Evolutionary conservation across 2,888 invertebrate genomes (phyloP), one percentile per base, ranked within the genome.

Genomic region (Dysmachus trigonus): DNA sequence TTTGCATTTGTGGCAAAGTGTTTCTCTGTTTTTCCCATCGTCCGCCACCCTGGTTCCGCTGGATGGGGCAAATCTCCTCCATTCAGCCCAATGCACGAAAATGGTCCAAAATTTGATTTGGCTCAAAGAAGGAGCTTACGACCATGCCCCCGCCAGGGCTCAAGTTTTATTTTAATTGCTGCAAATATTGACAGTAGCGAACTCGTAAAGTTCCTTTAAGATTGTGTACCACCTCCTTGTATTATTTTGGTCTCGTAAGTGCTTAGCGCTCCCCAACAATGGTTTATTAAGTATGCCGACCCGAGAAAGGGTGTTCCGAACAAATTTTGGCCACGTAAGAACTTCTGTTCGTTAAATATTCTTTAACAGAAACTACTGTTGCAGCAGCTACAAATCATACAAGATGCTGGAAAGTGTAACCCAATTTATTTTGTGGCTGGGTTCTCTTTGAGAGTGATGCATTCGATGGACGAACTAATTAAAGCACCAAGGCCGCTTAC

Each of bases 81-180:
- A 27, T 27, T 77, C 41, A 30, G 77, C 5, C 77, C n/a, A n/a
- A 47, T 47, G 77, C 47, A 77, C 77, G 47, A 77, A 77, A 62
- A n/a, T 47, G 47, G 41, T 31, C 47, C 47, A 77, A 76, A 76
- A 76, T 76, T 35, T 38, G 38, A 76, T 76, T 76, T 76, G 35
- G 38, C 22, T 38, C 38, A 35, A 33, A 62, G 10, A 18, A 35
- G 35, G 76, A 8, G 30, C 77, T 41, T 77, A 47, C n/a, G 27
- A 27, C 4, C 30, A 47, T 13, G 41, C 15, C 27, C 18, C 22
- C 47, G 15, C 22, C 27, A 3, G 27, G 22, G 27, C 30, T 77
- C 47, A 76, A 76, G 30, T 77, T 77, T 77, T 47, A 77, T 77
- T 77, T 77, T 77, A 77, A 77, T 77, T 77, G 77, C 47, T 77